Percentiles rank a stretch among this genome's conserved stretches.
These are phyloP conservation scores for Nesospiza acunhae DNA, from an alignment of 2,113 vertebrate genomes.

Conservation along the genomic window DNA sequence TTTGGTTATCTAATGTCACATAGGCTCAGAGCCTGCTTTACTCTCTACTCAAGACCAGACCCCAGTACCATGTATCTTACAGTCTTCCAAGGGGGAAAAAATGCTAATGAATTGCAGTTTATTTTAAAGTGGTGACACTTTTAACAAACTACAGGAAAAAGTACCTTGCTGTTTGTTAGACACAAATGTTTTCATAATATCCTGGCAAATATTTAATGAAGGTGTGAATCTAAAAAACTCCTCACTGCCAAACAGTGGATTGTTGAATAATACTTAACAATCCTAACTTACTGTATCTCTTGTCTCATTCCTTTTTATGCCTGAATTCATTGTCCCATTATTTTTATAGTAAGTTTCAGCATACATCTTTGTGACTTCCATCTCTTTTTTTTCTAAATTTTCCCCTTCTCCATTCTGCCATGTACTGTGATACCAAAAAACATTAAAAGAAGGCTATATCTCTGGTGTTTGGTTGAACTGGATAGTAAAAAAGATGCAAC, in stretches of 20 bases:
- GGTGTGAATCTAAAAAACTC: neutral
- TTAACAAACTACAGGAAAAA: neutral
- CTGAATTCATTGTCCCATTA: neutral
- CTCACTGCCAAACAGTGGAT: neutral
- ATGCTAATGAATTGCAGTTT: neutral
- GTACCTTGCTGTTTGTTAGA: neutral
- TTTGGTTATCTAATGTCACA: neutral
- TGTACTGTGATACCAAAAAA: neutral
- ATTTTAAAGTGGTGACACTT: neutral
- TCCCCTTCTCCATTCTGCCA: rapidly evolving
- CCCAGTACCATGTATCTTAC: neutral
- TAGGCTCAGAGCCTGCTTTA: neutral
- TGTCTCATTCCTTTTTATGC: neutral
- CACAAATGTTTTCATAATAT: neutral
- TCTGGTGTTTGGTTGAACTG: neutral
- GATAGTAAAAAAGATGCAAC: neutral
- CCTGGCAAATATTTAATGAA: neutral
- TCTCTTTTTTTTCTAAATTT: neutral
- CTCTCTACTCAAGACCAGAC: neutral
- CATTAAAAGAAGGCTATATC: neutral
- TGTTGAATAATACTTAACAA: neutral
- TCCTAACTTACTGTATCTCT: neutral
- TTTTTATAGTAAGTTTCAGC: neutral
- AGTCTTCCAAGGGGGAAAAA: neutral
- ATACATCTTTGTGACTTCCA: neutral